A percentile compares a stretch with the other conserved stretches of the same genome.
Evolutionary conservation across 1,140 invertebrate genomes (phyloP).

Genomic region (Halictus rubicundus): DNA sequence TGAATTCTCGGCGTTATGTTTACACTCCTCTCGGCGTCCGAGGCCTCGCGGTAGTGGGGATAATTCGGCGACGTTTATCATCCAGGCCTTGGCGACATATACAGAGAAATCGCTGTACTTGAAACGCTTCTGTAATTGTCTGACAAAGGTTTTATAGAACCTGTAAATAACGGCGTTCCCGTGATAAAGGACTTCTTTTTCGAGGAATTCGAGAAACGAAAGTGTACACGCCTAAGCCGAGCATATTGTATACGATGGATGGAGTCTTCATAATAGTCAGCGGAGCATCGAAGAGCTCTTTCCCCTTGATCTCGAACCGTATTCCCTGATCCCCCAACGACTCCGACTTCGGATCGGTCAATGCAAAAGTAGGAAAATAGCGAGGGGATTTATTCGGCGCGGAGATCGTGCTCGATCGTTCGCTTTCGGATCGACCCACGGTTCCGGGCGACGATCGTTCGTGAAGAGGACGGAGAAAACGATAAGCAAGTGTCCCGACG

Average conservation of each 20-base stretch:
- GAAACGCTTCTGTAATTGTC: no score
- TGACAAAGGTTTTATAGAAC: no score
- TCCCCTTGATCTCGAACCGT: conserved; percentile 51
- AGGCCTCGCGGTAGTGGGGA: no score
- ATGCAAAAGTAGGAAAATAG: conserved; percentile 74
- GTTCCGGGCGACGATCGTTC: conserved; percentile 50
- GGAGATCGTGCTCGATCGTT: conserved; percentile 14
- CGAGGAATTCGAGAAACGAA: no score
- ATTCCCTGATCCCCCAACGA: conserved; percentile 44
- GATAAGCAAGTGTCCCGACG: conserved; percentile 57
- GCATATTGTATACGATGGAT: conserved; percentile 54
- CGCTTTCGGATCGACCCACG: conserved; percentile 12
- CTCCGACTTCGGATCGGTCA: conserved; percentile 55
- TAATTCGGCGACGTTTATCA: no score
- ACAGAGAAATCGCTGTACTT: no score
- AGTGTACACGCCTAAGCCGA: no score
- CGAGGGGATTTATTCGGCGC: conserved; percentile 51
- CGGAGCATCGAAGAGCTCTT: conserved; percentile 45
- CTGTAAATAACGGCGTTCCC: no score
- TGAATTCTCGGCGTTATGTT: no score
- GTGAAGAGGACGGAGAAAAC: conserved; percentile 69
- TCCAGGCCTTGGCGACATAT: no score
- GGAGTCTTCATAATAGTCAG: conserved; percentile 62
- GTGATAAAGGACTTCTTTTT: no score
- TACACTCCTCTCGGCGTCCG: no score